Evolutionary conservation across 2,888 invertebrate species (phyloP).

Genomic region (Pedicia rivosa): DNA sequence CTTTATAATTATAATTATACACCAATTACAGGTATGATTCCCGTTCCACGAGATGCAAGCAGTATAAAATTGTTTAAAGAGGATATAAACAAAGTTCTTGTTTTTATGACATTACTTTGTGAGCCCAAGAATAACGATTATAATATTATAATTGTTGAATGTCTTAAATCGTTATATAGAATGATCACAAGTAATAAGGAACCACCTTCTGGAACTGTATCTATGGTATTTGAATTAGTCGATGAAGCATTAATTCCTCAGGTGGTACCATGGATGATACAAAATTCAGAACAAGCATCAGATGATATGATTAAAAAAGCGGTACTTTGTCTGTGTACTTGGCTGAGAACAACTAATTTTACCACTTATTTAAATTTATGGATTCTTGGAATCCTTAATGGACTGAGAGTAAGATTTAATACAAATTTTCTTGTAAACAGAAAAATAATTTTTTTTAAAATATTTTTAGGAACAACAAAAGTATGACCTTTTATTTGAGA

Average conservation of each 20-base stretch:
- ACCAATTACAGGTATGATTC: no score
- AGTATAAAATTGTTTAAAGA: conserved; percentile 23
- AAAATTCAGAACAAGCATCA: conserved; percentile 24
- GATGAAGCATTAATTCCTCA: conserved; percentile 21
- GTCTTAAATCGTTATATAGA: conserved; percentile 21
- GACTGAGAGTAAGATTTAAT: conserved; percentile 33
- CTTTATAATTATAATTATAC: no score
- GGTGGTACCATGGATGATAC: conserved; percentile 21
- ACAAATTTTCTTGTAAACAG: background rate
- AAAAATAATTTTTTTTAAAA: conserved; percentile 1
- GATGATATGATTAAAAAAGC: conserved; percentile 43
- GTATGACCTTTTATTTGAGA: conserved; percentile 39
- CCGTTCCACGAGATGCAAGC: conserved; percentile 15
- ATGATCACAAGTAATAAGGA: conserved; percentile 17
- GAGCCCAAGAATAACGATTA: conserved; percentile 10
- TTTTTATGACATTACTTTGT: conserved; percentile 18
- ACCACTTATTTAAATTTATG: conserved; percentile 47
- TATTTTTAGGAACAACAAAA: conserved; percentile 34
- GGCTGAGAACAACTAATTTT: conserved; percentile 46
- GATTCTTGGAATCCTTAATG: conserved; percentile 48
- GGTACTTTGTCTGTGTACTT: conserved; percentile 46
- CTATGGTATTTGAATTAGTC: conserved; percentile 26
- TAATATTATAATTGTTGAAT: conserved; percentile 11
- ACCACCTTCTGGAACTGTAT: conserved; percentile 23
- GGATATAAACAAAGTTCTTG: conserved; percentile 23